These are phyloP conservation scores for Xiphophorus hellerii DNA, from an alignment of 2,113 vertebrate genomes.

Conservation along the genomic window DNA sequence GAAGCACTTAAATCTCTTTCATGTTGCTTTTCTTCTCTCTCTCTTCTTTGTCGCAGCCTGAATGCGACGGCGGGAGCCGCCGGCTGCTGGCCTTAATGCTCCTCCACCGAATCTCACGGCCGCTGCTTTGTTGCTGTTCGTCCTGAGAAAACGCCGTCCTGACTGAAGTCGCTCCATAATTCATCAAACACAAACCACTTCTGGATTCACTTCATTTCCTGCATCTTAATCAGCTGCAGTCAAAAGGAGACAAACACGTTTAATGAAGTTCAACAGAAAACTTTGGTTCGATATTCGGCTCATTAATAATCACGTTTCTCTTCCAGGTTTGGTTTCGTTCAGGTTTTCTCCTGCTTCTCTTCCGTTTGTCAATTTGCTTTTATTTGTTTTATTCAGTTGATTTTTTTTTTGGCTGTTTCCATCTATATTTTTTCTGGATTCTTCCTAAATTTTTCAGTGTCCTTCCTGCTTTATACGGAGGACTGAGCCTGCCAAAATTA, in stretches of 20 bases:
- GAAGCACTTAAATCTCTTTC: conserved; percentile 63
- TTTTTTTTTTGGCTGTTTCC: no score
- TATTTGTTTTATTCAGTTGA: no score
- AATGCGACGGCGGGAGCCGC: conserved; percentile 55
- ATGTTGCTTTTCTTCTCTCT: conserved; percentile 43
- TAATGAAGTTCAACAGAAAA: not conserved
- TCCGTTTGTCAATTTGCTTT: no score
- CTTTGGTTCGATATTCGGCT: not conserved
- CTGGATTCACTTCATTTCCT: not conserved
- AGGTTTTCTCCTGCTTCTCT: no score
- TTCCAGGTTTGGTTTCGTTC: no score
- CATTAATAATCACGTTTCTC: no score
- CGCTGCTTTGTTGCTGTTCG: conserved; percentile 32
- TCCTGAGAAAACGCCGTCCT: conserved; percentile 34
- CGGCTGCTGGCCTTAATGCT: conserved; percentile 57
- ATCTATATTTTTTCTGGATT: no score
- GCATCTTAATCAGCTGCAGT: not conserved
- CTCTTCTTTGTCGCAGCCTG: conserved; percentile 61
- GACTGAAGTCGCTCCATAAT: conserved; percentile 43
- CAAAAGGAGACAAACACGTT: not conserved
- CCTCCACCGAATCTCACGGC: conserved; percentile 50
- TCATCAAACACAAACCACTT: conserved; percentile 11
- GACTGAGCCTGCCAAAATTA: no score
- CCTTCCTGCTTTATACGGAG: no score
- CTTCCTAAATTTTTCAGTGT: no score